These are phyloP conservation scores for Formicarius rufipectus DNA, from an alignment of 2,113 vertebrate genomes.

Conservation along the genomic window DNA sequence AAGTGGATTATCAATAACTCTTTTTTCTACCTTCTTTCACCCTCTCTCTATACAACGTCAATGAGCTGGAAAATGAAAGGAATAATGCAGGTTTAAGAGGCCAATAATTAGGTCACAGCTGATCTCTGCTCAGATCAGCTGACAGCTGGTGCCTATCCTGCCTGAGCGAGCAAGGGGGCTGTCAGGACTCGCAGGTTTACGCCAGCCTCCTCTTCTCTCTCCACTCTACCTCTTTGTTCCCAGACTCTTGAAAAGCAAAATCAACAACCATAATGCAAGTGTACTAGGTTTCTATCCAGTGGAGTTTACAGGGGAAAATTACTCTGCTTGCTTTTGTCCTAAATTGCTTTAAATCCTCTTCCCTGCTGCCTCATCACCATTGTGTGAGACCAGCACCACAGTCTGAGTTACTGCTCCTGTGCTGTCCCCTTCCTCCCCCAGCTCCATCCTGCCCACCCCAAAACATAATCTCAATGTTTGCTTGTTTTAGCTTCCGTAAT, in stretches of 20 bases:
- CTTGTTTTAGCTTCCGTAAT: constrained; percentile 65
- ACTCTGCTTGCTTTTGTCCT: neutral
- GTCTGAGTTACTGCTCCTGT: neutral
- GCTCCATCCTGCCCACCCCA: neutral
- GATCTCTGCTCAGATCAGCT: constrained; percentile 71
- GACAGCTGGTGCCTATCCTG: constrained; percentile 73
- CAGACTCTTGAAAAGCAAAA: neutral
- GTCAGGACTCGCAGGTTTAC: neutral
- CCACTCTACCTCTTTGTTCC: neutral
- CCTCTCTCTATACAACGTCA: constrained; percentile 62
- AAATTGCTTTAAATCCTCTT: constrained; percentile 12
- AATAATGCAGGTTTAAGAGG: constrained; percentile 78
- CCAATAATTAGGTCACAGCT: constrained; percentile 84
- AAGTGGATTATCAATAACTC: constrained; percentile 72
- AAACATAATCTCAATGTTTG: constrained; percentile 62
- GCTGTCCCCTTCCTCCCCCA: neutral
- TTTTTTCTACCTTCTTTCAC: constrained; percentile 57
- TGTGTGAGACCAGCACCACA: neutral
- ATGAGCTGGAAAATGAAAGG: constrained; percentile 83
- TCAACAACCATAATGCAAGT: neutral
- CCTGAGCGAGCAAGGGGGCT: neutral
- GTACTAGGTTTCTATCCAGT: neutral
- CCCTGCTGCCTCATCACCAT: neutral
- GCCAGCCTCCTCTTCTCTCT: neutral
- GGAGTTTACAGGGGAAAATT: neutral